Evolutionary conservation across 2,113 vertebrate species (phyloP), one percentile per base, ranked within the genome.

Genomic region (Nibea albiflora): DNA sequence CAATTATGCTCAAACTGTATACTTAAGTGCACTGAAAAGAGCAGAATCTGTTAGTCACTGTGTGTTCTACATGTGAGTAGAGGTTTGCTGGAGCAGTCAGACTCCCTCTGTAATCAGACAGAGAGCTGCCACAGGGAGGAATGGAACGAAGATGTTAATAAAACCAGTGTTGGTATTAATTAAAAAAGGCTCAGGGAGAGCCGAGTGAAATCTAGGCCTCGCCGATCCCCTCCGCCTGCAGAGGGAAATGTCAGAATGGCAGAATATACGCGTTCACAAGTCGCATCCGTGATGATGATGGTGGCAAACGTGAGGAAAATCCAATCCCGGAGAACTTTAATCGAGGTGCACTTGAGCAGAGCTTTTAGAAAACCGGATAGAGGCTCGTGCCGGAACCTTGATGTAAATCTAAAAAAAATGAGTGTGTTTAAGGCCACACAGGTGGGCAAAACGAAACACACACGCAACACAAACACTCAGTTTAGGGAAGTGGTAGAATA

Each of bases 101-200:
- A 26, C 49, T 76, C 72, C n/a, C 28, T 57, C 69, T 53, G 47
- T 82, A 86, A 76, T 76, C 66, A 76, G 63, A 73, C 47, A 73
- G 63, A 56, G 53, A 71, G 58, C 64, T 71, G 54, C 80, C 76
- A 73, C 35, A 9, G 76, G 74, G 75, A 72, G 53, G 62, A 65
- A 31, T 62, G 46, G 22, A 62, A 19, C 35, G 28, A 57, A 60
- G 57, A 74, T 2, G 26, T 84, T 81, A 88, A 86, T 86, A 77
- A 85, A 74, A 67, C 42, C 60, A 61, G 39, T 10, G 70, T 61
- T 72, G 57, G 54, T 52, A 80, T 77, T 83, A 85, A 89, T 89
- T 86, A 89, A 77, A 73, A 80, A 58, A 39, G 54, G 50, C 73
- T 67, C 62, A 26, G 47, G 28, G 68, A 81, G 81, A 81, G 69